phyloP scores from a whole-genome alignment of 2,888 invertebrate genomes.

The Melinopterus prodromus region DNA sequence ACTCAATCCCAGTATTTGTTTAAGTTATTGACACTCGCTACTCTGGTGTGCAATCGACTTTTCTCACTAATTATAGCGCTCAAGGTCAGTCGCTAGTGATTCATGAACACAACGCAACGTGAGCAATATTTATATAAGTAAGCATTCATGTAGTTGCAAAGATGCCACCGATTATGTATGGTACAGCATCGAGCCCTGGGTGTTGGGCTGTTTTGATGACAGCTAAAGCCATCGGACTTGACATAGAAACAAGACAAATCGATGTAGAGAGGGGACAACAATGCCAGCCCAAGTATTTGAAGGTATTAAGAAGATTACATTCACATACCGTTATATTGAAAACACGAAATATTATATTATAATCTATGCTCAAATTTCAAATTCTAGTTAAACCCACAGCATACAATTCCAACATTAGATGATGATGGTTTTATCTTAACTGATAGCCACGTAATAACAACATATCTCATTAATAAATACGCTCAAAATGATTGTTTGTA shows the following conservation, averaged over 20 bases:
- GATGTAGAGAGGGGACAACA: slow-evolving; percentile 62
- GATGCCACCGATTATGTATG: slow-evolving; percentile 61
- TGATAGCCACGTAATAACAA: slow-evolving; percentile 63
- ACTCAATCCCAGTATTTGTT: too few relatives aligned
- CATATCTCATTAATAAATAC: slow-evolving; percentile 65
- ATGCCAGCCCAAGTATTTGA: slow-evolving; percentile 56
- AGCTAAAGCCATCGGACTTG: slow-evolving; percentile 60
- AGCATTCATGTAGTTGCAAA: too few relatives aligned
- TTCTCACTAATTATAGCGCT: background rate
- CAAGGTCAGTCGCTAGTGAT: background rate
- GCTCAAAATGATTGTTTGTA: slow-evolving; percentile 64
- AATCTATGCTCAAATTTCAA: background rate
- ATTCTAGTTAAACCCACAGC: slow-evolving; percentile 66
- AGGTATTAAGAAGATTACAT: too few relatives aligned
- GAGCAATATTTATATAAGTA: background rate
- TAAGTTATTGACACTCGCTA: too few relatives aligned
- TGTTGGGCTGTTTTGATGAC: slow-evolving; percentile 65
- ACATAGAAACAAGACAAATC: slow-evolving; percentile 61
- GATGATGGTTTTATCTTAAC: slow-evolving; percentile 63
- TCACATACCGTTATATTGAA: too few relatives aligned
- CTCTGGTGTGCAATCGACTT: background rate
- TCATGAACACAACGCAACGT: background rate
- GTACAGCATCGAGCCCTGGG: slow-evolving; percentile 64
- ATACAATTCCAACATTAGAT: slow-evolving; percentile 67
- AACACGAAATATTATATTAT: too few relatives aligned